These are phyloP conservation scores for Galerucella nymphaeae DNA, from an alignment of 2,888 invertebrate genomes.

Conservation along the genomic window DNA sequence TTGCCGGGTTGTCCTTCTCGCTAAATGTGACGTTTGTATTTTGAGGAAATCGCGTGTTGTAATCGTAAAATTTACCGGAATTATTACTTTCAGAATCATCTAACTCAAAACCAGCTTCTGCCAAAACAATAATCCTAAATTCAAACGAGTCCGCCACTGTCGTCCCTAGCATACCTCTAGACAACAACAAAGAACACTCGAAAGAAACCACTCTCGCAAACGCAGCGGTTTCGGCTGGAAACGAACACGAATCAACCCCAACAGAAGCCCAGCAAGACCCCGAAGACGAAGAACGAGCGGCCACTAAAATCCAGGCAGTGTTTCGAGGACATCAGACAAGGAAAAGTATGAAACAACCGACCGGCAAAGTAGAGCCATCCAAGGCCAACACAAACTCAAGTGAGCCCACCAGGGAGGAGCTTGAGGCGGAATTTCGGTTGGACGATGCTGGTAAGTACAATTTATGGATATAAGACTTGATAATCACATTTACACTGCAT, in stretches of 20 bases:
- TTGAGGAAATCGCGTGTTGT: not conserved
- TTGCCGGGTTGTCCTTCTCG: too few species aligned
- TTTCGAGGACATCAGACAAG: slow-evolving; percentile 86
- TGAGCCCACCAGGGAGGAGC: slow-evolving; percentile 75
- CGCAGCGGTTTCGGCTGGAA: slow-evolving; percentile 55
- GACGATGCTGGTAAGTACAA: slow-evolving; percentile 78
- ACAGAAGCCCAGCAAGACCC: slow-evolving; percentile 39
- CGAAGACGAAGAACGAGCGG: slow-evolving; percentile 70
- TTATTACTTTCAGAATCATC: slow-evolving; percentile 46
- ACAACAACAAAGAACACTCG: slow-evolving; percentile 9
- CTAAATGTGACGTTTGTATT: too few species aligned
- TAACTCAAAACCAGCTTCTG: slow-evolving; percentile 57
- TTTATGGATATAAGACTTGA: not conserved
- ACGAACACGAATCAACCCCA: not conserved
- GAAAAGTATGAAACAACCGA: slow-evolving; percentile 77
- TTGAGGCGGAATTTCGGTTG: slow-evolving; percentile 82
- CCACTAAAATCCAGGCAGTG: slow-evolving; percentile 89
- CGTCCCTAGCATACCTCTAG: not conserved
- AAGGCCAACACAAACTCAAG: slow-evolving; percentile 64
- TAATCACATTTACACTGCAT: not conserved
- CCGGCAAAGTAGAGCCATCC: slow-evolving; percentile 59
- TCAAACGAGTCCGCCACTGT: slow-evolving; percentile 55
- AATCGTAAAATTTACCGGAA: not conserved
- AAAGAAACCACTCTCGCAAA: slow-evolving; percentile 8
- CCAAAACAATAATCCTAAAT: slow-evolving; percentile 59